Conservation (phyloP, 2,888 invertebrate species). For the Marronus borbonicus region DNA sequence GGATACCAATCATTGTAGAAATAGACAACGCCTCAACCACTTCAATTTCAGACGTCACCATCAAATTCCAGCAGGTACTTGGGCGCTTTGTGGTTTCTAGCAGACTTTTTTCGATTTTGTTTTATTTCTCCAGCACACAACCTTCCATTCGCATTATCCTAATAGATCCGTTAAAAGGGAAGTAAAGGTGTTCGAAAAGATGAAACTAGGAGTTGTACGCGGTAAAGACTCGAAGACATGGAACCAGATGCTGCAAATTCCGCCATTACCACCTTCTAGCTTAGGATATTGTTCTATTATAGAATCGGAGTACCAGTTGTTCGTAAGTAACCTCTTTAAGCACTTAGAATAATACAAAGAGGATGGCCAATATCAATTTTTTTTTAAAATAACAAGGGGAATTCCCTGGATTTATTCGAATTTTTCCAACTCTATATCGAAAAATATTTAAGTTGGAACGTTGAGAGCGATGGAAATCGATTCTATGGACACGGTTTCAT, state of each 20-base stretch:
- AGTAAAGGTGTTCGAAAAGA: neutral
- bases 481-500: too few relatives aligned
- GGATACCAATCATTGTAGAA: constrained; percentile 18
- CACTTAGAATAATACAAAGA: too few relatives aligned
- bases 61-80: constrained; percentile 30
- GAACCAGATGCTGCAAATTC: constrained; percentile 9
- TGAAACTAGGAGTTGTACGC: constrained; percentile 2
- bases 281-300: constrained; percentile 25
- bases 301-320: constrained; percentile 24
- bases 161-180: neutral
- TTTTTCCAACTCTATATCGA: too few relatives aligned
- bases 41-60: neutral
- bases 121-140: neutral
- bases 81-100: too few relatives aligned
- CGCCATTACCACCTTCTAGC: constrained; percentile 32
- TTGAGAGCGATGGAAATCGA: too few relatives aligned
- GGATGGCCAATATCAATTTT: too few relatives aligned
- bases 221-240: constrained; percentile 18
- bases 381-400: too few relatives aligned
- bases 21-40: constrained; percentile 10
- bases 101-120: neutral
- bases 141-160: constrained; percentile 15
- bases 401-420: too few relatives aligned
- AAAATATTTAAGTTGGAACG: too few relatives aligned
- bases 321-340: neutral